phyloP scores from a whole-genome alignment of 2,888 invertebrate genomes.

The Idaea dimidiata region DNA sequence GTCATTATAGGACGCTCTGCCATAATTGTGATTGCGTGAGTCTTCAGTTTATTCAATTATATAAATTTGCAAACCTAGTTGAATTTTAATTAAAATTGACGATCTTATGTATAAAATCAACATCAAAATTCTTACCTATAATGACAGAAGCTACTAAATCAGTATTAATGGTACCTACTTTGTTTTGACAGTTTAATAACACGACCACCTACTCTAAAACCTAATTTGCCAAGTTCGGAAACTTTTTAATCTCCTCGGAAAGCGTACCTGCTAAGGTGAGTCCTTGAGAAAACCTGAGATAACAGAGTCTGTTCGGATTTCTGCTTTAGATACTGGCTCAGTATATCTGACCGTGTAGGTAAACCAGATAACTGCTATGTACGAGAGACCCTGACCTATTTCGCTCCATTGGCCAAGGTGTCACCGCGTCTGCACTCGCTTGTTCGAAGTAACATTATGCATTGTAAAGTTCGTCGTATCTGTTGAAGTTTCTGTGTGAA shows the following conservation, averaged over 20 bases:
- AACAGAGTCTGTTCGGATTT: background rate
- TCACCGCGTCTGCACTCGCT: conserved; percentile 50
- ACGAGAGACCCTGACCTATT: conserved; percentile 67
- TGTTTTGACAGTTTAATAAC: background rate
- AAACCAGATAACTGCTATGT: conserved; percentile 31
- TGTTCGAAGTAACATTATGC: conserved; percentile 8
- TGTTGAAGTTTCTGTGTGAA: conserved; percentile 16
- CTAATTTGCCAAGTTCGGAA: background rate
- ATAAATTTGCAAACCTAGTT: background rate
- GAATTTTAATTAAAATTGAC: background rate
- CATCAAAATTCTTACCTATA: background rate
- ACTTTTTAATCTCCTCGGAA: background rate
- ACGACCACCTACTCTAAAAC: background rate
- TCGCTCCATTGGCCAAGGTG: conserved; percentile 44
- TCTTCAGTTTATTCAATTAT: conserved; percentile 1
- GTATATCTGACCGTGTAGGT: background rate
- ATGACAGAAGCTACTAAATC: background rate
- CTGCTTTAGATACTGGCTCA: background rate
- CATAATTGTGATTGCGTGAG: background rate
- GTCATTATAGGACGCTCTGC: background rate
- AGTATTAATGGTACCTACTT: background rate
- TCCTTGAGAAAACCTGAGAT: background rate
- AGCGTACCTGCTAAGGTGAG: background rate
- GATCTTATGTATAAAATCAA: conserved; percentile 1
- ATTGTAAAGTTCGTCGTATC: conserved; percentile 12